phyloP scores from a whole-genome alignment of 2,797 vertebrate species.

The Schizopygopsis malacanthus region DNA sequence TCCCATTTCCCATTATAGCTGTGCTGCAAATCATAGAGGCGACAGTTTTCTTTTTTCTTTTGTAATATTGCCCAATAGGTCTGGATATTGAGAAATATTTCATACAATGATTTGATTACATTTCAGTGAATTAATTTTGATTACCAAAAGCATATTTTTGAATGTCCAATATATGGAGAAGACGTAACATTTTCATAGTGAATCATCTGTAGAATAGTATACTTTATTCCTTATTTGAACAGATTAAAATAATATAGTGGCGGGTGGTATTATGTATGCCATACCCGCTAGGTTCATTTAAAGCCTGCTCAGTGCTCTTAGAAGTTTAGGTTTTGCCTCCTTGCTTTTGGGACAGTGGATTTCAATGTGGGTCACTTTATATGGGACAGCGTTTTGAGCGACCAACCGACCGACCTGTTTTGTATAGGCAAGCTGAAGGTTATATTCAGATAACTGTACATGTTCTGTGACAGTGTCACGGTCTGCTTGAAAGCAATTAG shows the following conservation, averaged over 20 bases:
- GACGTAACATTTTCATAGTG: not conserved
- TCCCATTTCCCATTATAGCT: not conserved
- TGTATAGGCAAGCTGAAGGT: slow-evolving; percentile 63
- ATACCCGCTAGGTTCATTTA: not conserved
- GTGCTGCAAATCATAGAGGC: not conserved
- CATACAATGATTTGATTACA: not conserved
- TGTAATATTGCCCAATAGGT: not conserved
- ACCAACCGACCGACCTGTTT: slow-evolving; percentile 47
- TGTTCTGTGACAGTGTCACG: not conserved
- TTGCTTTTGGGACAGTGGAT: slow-evolving; percentile 50
- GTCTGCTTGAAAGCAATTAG: not conserved
- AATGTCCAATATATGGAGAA: not conserved
- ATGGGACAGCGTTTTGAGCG: slow-evolving; percentile 66
- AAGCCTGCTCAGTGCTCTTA: not conserved
- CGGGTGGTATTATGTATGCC: not conserved
- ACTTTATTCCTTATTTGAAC: not conserved
- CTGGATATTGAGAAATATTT: not conserved
- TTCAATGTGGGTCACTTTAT: slow-evolving; percentile 69
- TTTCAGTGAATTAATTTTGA: not conserved
- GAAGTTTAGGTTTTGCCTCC: slow-evolving; percentile 39
- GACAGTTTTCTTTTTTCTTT: not conserved
- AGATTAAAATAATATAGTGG: not conserved
- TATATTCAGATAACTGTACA: slow-evolving; percentile 48
- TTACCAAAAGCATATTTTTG: not conserved
- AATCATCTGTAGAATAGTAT: not conserved